These are phyloP conservation scores for Caenorhabditis latens DNA, from an alignment of 1,140 invertebrate species.

Conservation along the genomic window DNA sequence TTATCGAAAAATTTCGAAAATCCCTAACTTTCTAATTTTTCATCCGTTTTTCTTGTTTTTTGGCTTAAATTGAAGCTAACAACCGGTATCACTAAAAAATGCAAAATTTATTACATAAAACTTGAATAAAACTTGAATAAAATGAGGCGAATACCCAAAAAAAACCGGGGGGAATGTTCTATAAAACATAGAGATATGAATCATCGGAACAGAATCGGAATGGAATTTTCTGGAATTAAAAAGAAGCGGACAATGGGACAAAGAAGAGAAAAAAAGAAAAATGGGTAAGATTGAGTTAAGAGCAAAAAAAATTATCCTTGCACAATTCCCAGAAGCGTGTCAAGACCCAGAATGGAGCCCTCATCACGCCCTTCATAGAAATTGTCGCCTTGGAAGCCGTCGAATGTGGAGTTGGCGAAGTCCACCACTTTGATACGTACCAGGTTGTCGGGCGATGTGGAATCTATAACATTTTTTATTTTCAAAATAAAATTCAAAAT, in stretches of 20 bases:
- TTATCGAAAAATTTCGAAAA: no score
- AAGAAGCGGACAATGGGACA: background rate
- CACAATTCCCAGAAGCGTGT: constrained; percentile 13
- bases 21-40: no score
- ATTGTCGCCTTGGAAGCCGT: constrained; percentile 35
- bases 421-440: constrained; percentile 36
- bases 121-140: background rate
- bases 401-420: constrained; percentile 28
- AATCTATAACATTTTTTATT: background rate
- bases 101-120: constrained; percentile 21
- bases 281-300: background rate
- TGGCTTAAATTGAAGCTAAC: no score
- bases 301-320: background rate
- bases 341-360: constrained; percentile 55
- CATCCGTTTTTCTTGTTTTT: no score
- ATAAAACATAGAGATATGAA: constrained; percentile 24
- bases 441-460: constrained; percentile 4
- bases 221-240: background rate
- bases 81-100: background rate
- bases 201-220: background rate
- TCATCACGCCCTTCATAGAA: constrained; percentile 57
- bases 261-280: background rate
- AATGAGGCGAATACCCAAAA: background rate
- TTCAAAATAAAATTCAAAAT: background rate
- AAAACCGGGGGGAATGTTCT: background rate